Base-by-base conservation (phyloP, 2,113 vertebrate genomes). In the Ia io region DNA sequence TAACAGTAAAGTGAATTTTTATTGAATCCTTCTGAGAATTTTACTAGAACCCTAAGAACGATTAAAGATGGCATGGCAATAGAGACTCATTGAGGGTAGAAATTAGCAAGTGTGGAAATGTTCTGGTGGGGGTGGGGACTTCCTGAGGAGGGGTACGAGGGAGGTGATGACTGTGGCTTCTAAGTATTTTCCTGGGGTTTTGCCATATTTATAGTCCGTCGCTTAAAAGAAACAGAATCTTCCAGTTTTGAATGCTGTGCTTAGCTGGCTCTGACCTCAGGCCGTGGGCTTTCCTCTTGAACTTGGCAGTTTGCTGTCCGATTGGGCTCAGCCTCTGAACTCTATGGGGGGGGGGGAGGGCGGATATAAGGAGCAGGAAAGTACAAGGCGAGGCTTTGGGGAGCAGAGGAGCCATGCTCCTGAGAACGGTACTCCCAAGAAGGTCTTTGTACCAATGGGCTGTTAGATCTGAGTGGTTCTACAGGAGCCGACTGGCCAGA, bases 281-380 rank as follows among this genome's bases (percentile, higher is more conserved):
- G 85, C 88, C 85, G 77, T 35, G 88, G 76, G 96, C 96, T 97
- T 97, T 97, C 90, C 96, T 97, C 93, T 97, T 94, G 94, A 95
- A 77, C 86, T 95, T 94, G 95, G 93, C 83, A 88, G 88, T 95
- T 90, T 95, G 95, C 93, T 87, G 61, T 90, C 51, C 83, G 65
- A 61, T 93, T 74, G 90, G 37, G 78, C 92, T 85, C 49, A 88
- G 92, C 88, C 32, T 96, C 77, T 88, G 92, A 95, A 82, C 82
- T 88, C 42, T 35, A 9, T 59, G n/a, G n/a, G n/a, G n/a, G n/a
- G n/a, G n/a, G n/a, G n/a, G n/a, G n/a, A n/a, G n/a, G n/a, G n/a
- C n/a, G n/a, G 35, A 16, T 7, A 2, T 30, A 1, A 1, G 23
- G 17, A 28, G 6, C 25, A 37, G 44, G 53, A 61, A 95, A 73